A percentile compares a stretch with the other conserved stretches of the same genome.
These are phyloP conservation scores for Apomyelois bistriatella DNA, from an alignment of 2,888 invertebrate species.

Conservation along the genomic window DNA sequence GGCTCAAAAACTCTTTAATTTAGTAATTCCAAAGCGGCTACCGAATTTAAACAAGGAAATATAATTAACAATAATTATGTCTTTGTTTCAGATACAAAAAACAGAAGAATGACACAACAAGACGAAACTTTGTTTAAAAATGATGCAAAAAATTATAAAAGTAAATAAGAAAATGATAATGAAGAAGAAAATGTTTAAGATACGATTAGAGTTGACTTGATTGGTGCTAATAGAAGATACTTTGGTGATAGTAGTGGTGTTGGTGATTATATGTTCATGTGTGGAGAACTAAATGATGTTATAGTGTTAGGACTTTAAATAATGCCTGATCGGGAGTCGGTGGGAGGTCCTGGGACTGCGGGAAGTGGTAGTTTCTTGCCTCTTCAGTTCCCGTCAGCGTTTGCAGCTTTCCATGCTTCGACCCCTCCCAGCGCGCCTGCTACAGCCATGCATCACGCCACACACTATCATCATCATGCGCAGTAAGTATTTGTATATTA, in stretches of 20 bases:
- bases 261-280: slow-evolving; percentile 6
- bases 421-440: slow-evolving; percentile 79
- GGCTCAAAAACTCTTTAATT: slow-evolving; percentile 36
- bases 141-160: slow-evolving; percentile 35
- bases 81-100: slow-evolving; percentile 63
- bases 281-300: slow-evolving; percentile 44
- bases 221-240: slow-evolving; percentile 24
- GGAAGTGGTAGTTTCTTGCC: slow-evolving; percentile 80
- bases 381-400: slow-evolving; percentile 79
- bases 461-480: slow-evolving; percentile 74
- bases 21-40: slow-evolving; percentile 40
- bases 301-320: slow-evolving; percentile 56
- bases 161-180: slow-evolving; percentile 43
- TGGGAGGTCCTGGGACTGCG: slow-evolving; percentile 77
- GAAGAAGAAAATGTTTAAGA: slow-evolving; percentile 48
- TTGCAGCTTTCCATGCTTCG: slow-evolving; percentile 82
- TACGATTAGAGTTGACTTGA: slow-evolving; percentile 66
- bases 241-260: slow-evolving; percentile 26
- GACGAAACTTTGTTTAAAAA: slow-evolving; percentile 28
- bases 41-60: slow-evolving; percentile 37
- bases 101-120: slow-evolving; percentile 34
- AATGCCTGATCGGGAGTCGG: slow-evolving; percentile 79
- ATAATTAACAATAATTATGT: slow-evolving; percentile 40
- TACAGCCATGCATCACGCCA: slow-evolving; percentile 81
- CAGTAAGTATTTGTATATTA: slow-evolving; percentile 53